These are phyloP conservation scores for Drosophila neutralis DNA, from an alignment of 2,888 invertebrate genomes.

Conservation along the genomic window DNA sequence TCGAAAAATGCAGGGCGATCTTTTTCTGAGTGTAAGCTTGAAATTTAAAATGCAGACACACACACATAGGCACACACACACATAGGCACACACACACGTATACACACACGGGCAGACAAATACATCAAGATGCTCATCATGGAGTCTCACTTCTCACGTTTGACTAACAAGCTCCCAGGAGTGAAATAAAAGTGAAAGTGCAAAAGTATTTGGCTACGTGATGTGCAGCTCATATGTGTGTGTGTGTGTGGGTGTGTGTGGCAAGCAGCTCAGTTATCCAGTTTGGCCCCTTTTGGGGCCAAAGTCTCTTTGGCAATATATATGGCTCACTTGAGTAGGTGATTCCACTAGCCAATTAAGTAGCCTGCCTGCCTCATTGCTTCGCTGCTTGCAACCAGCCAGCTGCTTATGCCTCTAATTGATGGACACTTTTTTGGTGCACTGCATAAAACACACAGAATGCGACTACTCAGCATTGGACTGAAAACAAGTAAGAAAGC, in stretches of 20 bases:
- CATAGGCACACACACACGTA: slow-evolving; percentile 30
- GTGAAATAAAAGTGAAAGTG: slow-evolving; percentile 80
- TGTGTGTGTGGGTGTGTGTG: background rate
- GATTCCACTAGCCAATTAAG: slow-evolving; percentile 52
- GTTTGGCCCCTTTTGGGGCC: slow-evolving; percentile 1
- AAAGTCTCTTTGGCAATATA: slow-evolving; percentile 20
- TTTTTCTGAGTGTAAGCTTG: slow-evolving; percentile 9
- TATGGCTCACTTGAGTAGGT: slow-evolving; percentile 52
- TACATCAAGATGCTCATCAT: slow-evolving; percentile 33
- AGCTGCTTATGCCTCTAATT: slow-evolving; percentile 52
- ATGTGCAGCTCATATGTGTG: slow-evolving; percentile 50
- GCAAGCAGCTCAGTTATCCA: slow-evolving; percentile 22
- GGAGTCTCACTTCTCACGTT: slow-evolving; percentile 68
- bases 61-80: background rate
- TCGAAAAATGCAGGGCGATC: background rate
- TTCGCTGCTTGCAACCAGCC: slow-evolving; percentile 7
- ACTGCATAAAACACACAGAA: background rate
- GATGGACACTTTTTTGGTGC: slow-evolving; percentile 32
- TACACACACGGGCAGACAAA: slow-evolving; percentile 18
- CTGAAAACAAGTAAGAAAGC: background rate
- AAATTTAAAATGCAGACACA: slow-evolving; percentile 77
- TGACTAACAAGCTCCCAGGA: slow-evolving; percentile 82
- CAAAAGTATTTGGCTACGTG: slow-evolving; percentile 79
- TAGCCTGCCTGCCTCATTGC: slow-evolving; percentile 20
- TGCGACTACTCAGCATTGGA: background rate